Percentiles rank a stretch among this genome's conserved stretches.
phyloP scores from a whole-genome alignment of 2,113 vertebrate species.

The Sinocyclocheilus anshuiensis region DNA sequence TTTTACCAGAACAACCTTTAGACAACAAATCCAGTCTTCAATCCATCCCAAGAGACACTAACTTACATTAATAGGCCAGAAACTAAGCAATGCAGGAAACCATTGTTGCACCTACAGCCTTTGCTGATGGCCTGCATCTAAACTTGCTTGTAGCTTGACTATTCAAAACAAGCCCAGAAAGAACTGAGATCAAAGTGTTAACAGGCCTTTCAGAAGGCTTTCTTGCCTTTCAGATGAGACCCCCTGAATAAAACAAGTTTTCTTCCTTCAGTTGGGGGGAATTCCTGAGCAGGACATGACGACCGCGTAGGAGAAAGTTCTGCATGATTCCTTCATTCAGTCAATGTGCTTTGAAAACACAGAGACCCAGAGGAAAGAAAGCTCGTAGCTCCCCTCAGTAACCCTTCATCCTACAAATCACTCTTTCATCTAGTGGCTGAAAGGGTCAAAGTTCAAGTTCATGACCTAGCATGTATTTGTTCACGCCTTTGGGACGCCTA shows the following conservation, averaged over 20 bases:
- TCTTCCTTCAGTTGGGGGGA: not conserved
- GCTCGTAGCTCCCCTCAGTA: not conserved
- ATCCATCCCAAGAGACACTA: not conserved
- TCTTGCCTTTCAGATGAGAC: constrained; percentile 2
- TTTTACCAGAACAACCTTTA: not conserved
- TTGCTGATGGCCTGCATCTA: not conserved
- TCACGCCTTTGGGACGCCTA: not conserved
- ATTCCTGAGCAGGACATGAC: not conserved
- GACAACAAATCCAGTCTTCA: not conserved
- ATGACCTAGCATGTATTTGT: not conserved
- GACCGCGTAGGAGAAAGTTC: constrained; percentile 15
- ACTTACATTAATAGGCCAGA: not conserved
- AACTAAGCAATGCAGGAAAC: not conserved
- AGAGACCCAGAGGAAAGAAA: constrained; percentile 37
- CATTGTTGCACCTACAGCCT: not conserved
- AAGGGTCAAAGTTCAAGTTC: constrained; percentile 24
- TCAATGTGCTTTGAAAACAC: constrained; percentile 9
- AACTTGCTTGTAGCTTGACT: not conserved
- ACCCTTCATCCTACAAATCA: constrained; percentile 31
- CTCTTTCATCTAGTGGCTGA: constrained; percentile 34
- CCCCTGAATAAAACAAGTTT: not conserved
- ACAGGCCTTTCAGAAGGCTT: not conserved
- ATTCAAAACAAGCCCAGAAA: constrained; percentile 1
- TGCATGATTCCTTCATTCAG: constrained; percentile 18
- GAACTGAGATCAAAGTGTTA: not conserved